Evolutionary conservation across 1,140 invertebrate species (phyloP).

Genomic region (Macrostomum lignano): DNA sequence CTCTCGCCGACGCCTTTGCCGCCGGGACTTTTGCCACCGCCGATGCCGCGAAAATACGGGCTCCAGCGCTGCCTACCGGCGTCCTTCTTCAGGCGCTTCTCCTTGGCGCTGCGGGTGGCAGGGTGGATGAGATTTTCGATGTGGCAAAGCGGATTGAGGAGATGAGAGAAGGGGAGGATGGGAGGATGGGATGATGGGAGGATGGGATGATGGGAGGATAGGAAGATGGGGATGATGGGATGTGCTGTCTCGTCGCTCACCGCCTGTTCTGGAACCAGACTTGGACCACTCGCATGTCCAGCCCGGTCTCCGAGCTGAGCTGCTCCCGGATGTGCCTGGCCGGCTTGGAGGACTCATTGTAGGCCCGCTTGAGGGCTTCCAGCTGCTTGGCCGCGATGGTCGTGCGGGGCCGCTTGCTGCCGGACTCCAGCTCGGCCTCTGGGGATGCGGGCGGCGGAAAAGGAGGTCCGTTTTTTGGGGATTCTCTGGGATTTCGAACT

Average conservation of each 20-base stretch:
- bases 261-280: constrained; percentile 53
- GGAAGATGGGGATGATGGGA: no score
- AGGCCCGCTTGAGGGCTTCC: constrained; percentile 80
- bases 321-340: constrained; percentile 84
- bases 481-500: no score
- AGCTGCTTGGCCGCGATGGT: constrained; percentile 93
- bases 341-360: constrained; percentile 89
- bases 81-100: constrained; percentile 49
- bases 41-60: constrained; percentile 47
- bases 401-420: constrained; percentile 79
- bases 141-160: no score
- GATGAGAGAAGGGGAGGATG: no score
- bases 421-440: constrained; percentile 40
- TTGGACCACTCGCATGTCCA: constrained; percentile 94
- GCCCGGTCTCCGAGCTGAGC: constrained; percentile 72
- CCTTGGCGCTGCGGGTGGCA: constrained; percentile 32
- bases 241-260: background rate
- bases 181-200: no score
- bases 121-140: no score
- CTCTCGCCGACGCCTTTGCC: background rate
- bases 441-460: constrained; percentile 7
- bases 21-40: constrained; percentile 1
- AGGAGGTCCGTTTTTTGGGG: no score
- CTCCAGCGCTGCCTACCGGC: constrained; percentile 72
- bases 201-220: no score